Conservation (phyloP, 2,888 invertebrate genomes). For the Eurytoma adleriae region DNA sequence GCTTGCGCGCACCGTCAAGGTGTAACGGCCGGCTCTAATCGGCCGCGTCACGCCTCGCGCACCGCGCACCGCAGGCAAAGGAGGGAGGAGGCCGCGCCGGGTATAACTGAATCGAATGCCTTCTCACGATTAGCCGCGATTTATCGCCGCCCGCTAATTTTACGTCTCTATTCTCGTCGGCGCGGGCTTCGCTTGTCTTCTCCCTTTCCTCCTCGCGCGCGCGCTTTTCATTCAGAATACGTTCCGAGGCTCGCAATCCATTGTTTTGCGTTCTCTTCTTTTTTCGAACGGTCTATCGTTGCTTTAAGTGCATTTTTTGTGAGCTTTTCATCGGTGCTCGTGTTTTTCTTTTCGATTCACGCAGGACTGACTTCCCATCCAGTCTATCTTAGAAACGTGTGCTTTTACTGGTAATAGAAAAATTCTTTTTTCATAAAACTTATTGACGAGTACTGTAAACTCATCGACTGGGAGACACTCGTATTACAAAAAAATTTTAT, state of each 20-base stretch:
- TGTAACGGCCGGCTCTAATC: background rate
- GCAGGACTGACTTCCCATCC: too few species aligned
- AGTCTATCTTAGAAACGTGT: too few species aligned
- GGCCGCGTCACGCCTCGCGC: constrained; percentile 4
- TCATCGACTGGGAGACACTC: too few species aligned
- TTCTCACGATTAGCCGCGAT: constrained; percentile 61
- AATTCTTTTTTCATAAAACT: too few species aligned
- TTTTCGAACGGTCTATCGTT: constrained; percentile 11
- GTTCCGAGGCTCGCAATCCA: too few species aligned
- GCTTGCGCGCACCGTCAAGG: background rate
- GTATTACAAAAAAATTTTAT: too few species aligned
- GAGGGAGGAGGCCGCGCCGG: background rate
- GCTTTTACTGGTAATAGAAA: too few species aligned
- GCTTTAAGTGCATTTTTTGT: too few species aligned
- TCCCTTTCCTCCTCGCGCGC: background rate
- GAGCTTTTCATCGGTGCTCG: too few species aligned
- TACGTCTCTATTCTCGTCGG: constrained; percentile 5
- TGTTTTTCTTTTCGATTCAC: too few species aligned
- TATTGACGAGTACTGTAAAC: too few species aligned
- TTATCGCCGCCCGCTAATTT: constrained; percentile 44
- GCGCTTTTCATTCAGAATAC: background rate
- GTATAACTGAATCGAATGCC: constrained; percentile 57
- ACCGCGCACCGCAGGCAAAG: background rate
- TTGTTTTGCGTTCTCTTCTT: background rate
- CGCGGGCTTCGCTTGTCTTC: background rate